Evolutionary conservation across 2,113 vertebrate species (phyloP).

Genomic region (Sander lucioperca): DNA sequence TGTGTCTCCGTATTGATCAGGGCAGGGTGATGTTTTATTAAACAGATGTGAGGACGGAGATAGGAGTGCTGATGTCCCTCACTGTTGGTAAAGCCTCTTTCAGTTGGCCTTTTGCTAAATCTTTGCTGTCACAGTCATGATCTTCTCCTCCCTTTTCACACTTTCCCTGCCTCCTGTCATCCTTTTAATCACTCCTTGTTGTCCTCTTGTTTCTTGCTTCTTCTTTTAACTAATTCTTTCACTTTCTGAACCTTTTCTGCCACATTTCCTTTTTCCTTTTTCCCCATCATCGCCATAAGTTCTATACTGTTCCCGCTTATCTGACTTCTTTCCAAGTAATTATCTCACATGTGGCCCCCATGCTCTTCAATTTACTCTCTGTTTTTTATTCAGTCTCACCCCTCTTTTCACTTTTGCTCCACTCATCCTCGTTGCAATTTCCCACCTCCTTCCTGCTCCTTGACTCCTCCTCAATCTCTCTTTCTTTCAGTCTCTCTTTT

Average conservation of each 20-base stretch:
- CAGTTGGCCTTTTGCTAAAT: slow-evolving; percentile 8
- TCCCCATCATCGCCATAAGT: background rate
- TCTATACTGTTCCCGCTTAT: background rate
- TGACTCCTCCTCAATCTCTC: slow-evolving; percentile 24
- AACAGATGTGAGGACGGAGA: slow-evolving; percentile 52
- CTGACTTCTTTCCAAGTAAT: slow-evolving; percentile 25
- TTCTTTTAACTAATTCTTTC: background rate
- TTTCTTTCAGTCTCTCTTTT: slow-evolving; percentile 25
- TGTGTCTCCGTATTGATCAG: slow-evolving; percentile 58
- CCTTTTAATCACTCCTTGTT: slow-evolving; percentile 28
- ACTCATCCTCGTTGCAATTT: slow-evolving; percentile 18
- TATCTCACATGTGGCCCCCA: slow-evolving; percentile 8
- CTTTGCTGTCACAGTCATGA: background rate
- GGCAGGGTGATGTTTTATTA: slow-evolving; percentile 73
- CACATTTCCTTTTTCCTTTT: background rate
- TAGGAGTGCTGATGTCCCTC: slow-evolving; percentile 27
- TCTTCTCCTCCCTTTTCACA: background rate
- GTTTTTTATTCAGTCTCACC: slow-evolving; percentile 15
- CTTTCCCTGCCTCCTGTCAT: slow-evolving; percentile 13
- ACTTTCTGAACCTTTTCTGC: slow-evolving; percentile 3
- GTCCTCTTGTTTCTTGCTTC: background rate
- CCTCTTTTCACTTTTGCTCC: slow-evolving; percentile 25
- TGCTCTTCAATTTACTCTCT: slow-evolving; percentile 21
- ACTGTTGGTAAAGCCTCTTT: slow-evolving; percentile 41
- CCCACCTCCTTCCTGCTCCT: slow-evolving; percentile 20